Conservation (phyloP, 2,888 invertebrate species). For the Muscina levida region DNA sequence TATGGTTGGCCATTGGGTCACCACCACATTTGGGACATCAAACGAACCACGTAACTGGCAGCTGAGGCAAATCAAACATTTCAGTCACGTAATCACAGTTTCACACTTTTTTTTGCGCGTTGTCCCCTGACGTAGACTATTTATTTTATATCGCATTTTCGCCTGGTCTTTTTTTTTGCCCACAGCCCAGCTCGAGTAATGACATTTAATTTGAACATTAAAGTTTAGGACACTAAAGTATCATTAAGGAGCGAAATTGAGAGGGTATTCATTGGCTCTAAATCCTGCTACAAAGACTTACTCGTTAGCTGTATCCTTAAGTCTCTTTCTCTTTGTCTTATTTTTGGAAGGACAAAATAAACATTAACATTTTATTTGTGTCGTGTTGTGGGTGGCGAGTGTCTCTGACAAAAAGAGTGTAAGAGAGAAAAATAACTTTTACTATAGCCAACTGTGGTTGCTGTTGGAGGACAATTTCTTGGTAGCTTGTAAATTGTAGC, state of each 20-base stretch:
- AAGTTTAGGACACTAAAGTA: conserved; percentile 56
- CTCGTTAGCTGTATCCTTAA: no score
- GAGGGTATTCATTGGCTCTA: background rate
- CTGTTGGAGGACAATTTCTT: no score
- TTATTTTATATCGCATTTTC: background rate
- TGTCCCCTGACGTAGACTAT: background rate
- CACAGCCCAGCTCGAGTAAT: conserved; percentile 44
- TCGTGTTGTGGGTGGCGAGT: background rate
- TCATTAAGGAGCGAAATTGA: conserved; percentile 34
- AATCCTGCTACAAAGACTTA: no score
- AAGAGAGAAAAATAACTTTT: no score
- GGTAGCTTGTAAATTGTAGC: background rate
- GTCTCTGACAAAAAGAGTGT: background rate
- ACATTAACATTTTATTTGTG: conserved; percentile 13
- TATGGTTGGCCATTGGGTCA: background rate
- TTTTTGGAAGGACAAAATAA: background rate
- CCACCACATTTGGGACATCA: background rate
- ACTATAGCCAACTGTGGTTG: no score
- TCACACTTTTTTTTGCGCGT: conserved; percentile 46
- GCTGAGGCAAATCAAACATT: conserved; percentile 50
- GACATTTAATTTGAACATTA: conserved; percentile 59
- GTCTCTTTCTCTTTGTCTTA: no score
- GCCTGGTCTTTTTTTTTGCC: background rate
- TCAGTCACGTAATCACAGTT: conserved; percentile 49
- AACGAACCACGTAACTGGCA: background rate